These are phyloP conservation scores for Melanotaenia maccullochi DNA, from an alignment of 2,797 vertebrate genomes.

Conservation along the genomic window DNA sequence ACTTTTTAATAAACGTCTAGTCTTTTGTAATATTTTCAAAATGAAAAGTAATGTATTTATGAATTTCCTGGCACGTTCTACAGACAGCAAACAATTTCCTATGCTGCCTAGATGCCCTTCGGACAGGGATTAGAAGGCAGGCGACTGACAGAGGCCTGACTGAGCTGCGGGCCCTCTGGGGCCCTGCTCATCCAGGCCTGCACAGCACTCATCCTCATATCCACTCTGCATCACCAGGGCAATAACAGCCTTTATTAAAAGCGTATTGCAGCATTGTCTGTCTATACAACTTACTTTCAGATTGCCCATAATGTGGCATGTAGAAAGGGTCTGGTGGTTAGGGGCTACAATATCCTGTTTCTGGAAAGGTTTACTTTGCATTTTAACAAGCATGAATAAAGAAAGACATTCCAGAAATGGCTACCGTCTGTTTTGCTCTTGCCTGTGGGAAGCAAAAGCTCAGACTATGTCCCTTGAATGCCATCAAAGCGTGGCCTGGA, in stretches of 20 bases:
- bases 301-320: conserved; percentile 78
- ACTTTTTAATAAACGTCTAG: conserved; percentile 85
- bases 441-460: conserved; percentile 64
- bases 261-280: conserved; percentile 78
- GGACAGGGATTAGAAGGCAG: conserved; percentile 83
- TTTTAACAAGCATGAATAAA: conserved; percentile 86
- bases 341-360: conserved; percentile 86
- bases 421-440: conserved; percentile 76
- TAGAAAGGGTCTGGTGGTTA: conserved; percentile 78
- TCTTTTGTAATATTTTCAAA: conserved; percentile 84
- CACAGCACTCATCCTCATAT: conserved; percentile 76
- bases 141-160: conserved; percentile 79
- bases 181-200: conserved; percentile 74
- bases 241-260: conserved; percentile 88
- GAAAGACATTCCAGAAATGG: conserved; percentile 83
- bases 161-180: conserved; percentile 77
- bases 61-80: conserved; percentile 86
- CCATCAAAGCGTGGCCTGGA: conserved; percentile 70
- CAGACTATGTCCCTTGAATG: conserved; percentile 63
- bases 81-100: conserved; percentile 88
- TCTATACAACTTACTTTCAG: conserved; percentile 76
- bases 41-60: conserved; percentile 87
- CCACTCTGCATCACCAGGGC: conserved; percentile 77
- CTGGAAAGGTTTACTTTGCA: conserved; percentile 84
- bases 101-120: conserved; percentile 77